These are phyloP conservation scores for Schizopygopsis malacanthus DNA, from an alignment of 2,797 vertebrate species.

Conservation along the genomic window DNA sequence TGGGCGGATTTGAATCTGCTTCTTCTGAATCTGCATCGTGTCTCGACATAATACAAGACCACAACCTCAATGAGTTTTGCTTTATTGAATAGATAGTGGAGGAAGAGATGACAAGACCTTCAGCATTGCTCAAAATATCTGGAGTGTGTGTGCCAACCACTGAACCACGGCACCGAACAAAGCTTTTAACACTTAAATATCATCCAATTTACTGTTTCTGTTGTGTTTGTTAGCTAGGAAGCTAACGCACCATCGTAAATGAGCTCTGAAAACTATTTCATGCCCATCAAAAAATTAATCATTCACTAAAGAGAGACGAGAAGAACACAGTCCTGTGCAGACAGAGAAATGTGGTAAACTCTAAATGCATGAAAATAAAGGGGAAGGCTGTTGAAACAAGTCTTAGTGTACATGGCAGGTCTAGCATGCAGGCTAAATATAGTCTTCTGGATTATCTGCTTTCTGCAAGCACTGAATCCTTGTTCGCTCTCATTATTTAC, in stretches of 20 bases:
- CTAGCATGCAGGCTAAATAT: slow-evolving; percentile 80
- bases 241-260: slow-evolving; percentile 51
- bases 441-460: slow-evolving; percentile 81
- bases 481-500: slow-evolving; percentile 85
- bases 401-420: slow-evolving; percentile 78
- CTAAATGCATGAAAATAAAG: slow-evolving; percentile 70
- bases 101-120: slow-evolving; percentile 3
- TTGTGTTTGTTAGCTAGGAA: slow-evolving; percentile 3
- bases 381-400: slow-evolving; percentile 76
- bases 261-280: slow-evolving; percentile 52
- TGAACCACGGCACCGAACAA: neutral
- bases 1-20: neutral
- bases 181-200: slow-evolving; percentile 6
- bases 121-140: slow-evolving; percentile 2
- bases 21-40: neutral
- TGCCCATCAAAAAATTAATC: slow-evolving; percentile 47
- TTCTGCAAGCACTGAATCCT: slow-evolving; percentile 74
- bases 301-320: slow-evolving; percentile 38
- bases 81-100: neutral
- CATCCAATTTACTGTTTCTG: slow-evolving; percentile 8
- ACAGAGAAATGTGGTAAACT: slow-evolving; percentile 67
- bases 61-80: neutral
- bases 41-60: too few relatives aligned
- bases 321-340: slow-evolving; percentile 9
- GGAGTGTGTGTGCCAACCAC: neutral